phyloP scores from a whole-genome alignment of 2,888 invertebrate genomes.

The Chalcis sispes region DNA sequence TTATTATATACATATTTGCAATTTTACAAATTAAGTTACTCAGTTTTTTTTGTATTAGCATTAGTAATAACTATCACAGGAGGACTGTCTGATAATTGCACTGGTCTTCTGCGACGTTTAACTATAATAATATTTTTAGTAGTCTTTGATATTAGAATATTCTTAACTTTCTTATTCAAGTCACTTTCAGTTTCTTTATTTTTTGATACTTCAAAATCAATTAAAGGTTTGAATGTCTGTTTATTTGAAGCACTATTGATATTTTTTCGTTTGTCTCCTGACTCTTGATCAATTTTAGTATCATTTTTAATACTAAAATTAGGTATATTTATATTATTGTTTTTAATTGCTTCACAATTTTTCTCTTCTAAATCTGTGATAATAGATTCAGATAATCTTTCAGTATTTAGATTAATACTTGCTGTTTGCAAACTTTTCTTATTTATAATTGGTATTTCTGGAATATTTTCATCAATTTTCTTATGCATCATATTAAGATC shows the following conservation, averaged over 20 bases:
- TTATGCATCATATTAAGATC: background rate
- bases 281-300: background rate
- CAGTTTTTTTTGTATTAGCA: background rate
- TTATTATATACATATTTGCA: slow-evolving; percentile 38
- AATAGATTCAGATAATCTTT: too few species aligned
- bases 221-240: background rate
- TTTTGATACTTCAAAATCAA: slow-evolving; percentile 4
- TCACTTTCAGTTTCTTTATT: background rate
- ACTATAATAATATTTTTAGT: slow-evolving; percentile 50
- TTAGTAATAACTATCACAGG: slow-evolving; percentile 27
- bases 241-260: slow-evolving; percentile 8
- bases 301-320: background rate
- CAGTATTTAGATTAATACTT: too few species aligned
- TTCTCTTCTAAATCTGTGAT: too few species aligned
- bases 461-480: background rate
- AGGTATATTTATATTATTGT: background rate
- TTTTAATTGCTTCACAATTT: background rate
- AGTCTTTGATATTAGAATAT: slow-evolving; percentile 9
- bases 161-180: background rate
- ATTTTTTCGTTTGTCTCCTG: slow-evolving; percentile 3
- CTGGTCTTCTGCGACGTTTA: slow-evolving; percentile 61
- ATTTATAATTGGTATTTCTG: background rate
- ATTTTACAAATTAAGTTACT: slow-evolving; percentile 1
- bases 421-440: background rate
- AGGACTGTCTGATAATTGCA: slow-evolving; percentile 65